Evolutionary conservation across 2,888 invertebrate species (phyloP), one percentile per base, ranked within the genome.

Genomic region (Mystacides longicornis): DNA sequence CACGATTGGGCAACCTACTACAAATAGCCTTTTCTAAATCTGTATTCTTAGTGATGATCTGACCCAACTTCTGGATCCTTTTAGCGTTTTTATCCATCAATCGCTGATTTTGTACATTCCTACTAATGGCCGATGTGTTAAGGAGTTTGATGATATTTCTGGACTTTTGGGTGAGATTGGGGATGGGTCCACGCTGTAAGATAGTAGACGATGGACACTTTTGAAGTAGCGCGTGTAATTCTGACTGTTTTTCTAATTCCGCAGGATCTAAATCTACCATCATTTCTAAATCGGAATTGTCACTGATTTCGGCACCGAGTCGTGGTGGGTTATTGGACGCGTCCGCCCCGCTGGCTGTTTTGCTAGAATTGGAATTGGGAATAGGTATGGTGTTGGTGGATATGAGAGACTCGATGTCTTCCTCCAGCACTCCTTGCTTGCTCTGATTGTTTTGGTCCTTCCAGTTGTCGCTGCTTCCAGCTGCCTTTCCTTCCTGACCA

Each of bases 391-490:
- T 77, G 59, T 77, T 77, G 0, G 77, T 74, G 0, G 77, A 77
- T 51, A 77, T 77, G 1, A 77, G 69, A 52, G 74, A 75, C 62
- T 77, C 77, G 1, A 77, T 77, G 51, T 77, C 77, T 65, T 77
- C 77, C 62, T 75, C 77, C 21, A 46, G 69, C 9, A 20, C 22
- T 2, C 69, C 69, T 50, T 73, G 74, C 37, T 75, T 75, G 0
- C 54, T 37, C 72, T 71, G 0, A 73, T 71, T 51, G 71, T 71
- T 20, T 71, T 74, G 19, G 16, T 33, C 23, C 71, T 52, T 66
- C 20, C 73, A 42, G 18, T 49, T 37, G 11, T 23, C 73, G 14
- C 48, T 52, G 3, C 46, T 23, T 11, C 52, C 46, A 9, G 52
- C 31, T 23, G 53, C 52, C 33, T 48, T 54, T 0, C 71, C 71